These are phyloP conservation scores for Aspidiotus destructor DNA, from an alignment of 2,888 invertebrate genomes.

Conservation along the genomic window DNA sequence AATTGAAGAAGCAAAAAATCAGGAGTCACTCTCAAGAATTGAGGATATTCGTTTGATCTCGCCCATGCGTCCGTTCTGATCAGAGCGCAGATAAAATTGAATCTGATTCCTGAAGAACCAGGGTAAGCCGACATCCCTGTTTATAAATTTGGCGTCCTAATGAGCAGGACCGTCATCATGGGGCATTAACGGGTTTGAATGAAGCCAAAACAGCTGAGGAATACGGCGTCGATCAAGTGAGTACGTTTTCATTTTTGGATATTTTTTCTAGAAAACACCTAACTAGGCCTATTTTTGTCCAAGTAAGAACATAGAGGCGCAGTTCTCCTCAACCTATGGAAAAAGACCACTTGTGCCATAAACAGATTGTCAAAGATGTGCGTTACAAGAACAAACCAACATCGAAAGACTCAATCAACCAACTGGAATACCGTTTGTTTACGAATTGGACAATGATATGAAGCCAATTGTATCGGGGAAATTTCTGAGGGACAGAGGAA, in stretches of 20 bases:
- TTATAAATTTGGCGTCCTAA: too few relatives aligned
- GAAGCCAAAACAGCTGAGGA: constrained; percentile 76
- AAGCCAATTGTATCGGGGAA: constrained; percentile 52
- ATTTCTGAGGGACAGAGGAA: constrained; percentile 54
- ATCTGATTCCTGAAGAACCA: constrained; percentile 56
- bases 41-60: constrained; percentile 61
- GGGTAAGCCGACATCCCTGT: constrained; percentile 58
- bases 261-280: too few relatives aligned
- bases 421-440: constrained; percentile 57
- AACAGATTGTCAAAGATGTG: constrained; percentile 62
- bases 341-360: constrained; percentile 61
- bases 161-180: too few relatives aligned
- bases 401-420: constrained; percentile 54
- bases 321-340: constrained; percentile 79
- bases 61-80: constrained; percentile 72
- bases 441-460: constrained; percentile 50
- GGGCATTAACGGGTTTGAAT: constrained; percentile 75
- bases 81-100: constrained; percentile 65
- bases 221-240: constrained; percentile 71
- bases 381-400: constrained; percentile 62
- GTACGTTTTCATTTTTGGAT: too few relatives aligned
- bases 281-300: constrained; percentile 3
- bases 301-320: constrained; percentile 76
- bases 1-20: constrained; percentile 55
- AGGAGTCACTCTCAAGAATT: constrained; percentile 64